These are phyloP conservation scores for Zelleria hepariella DNA, from an alignment of 2,888 invertebrate species.

Conservation along the genomic window DNA sequence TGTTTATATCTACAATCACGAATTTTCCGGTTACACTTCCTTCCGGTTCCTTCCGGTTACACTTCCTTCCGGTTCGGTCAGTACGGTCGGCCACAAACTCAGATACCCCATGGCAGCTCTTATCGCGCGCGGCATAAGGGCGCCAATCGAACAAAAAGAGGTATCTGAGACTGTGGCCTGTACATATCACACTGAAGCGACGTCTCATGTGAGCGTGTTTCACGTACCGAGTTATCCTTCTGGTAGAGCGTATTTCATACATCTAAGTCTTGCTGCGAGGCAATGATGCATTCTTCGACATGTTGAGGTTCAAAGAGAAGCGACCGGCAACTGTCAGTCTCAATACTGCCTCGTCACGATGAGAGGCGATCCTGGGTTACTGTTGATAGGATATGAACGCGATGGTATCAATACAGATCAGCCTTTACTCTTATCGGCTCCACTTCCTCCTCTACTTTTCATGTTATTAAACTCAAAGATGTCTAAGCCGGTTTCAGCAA, in stretches of 20 bases:
- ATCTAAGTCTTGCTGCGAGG: not conserved
- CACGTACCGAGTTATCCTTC: not conserved
- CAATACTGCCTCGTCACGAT: not conserved
- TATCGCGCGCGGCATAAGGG: no score
- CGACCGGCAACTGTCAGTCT: not conserved
- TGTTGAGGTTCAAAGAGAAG: not conserved
- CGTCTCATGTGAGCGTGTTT: no score
- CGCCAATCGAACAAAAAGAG: no score
- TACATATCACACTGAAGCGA: no score
- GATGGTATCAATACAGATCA: not conserved
- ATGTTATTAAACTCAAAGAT: not conserved
- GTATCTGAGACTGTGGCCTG: no score
- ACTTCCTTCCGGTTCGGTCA: no score
- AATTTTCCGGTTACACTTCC: no score
- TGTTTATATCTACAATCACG: no score
- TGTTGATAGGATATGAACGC: not conserved
- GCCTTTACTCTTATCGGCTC: no score
- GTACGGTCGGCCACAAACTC: no score
- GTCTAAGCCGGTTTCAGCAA: not conserved
- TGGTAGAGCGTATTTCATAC: not conserved
- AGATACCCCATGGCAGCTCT: no score
- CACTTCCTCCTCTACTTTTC: not conserved
- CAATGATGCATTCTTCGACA: constrained; percentile 3
- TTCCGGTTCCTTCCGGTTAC: no score
- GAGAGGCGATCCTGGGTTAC: not conserved